Conservation (phyloP, 2,888 invertebrate species). For the Temnothorax ravouxi region DNA sequence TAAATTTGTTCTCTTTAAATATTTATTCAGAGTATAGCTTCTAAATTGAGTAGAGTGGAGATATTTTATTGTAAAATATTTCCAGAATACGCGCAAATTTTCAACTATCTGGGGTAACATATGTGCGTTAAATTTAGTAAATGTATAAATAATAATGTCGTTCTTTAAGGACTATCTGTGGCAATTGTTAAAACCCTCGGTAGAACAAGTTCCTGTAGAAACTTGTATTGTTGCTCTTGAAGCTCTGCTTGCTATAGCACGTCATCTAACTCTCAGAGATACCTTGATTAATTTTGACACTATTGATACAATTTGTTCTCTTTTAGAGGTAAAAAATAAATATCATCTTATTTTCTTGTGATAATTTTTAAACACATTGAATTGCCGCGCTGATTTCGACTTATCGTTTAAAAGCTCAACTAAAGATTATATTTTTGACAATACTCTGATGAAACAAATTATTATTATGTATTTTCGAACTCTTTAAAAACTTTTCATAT, state of each 20-base stretch:
- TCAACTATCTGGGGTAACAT: background rate
- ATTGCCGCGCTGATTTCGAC: background rate
- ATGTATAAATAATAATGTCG: constrained; percentile 16
- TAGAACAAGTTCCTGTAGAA: constrained; percentile 70
- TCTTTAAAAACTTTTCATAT: background rate
- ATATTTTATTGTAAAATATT: background rate
- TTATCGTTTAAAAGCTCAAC: background rate
- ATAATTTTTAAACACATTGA: background rate
- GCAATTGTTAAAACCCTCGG: constrained; percentile 69
- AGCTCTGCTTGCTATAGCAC: constrained; percentile 70
- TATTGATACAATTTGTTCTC: constrained; percentile 73
- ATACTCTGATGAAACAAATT: background rate
- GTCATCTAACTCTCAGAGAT: constrained; percentile 66
- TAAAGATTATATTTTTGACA: background rate
- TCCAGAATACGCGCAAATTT: background rate
- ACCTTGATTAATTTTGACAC: constrained; percentile 70
- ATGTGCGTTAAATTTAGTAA: background rate
- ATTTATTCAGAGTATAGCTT: background rate
- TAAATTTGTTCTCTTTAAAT: background rate
- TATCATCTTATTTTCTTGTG: background rate
- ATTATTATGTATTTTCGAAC: background rate
- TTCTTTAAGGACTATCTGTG: constrained; percentile 67
- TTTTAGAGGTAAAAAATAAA: constrained; percentile 75
- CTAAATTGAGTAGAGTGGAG: background rate
- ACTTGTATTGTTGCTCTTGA: constrained; percentile 68